Base-by-base conservation (phyloP, 2,888 invertebrate species). In the Troglohyphantes excavatus region DNA sequence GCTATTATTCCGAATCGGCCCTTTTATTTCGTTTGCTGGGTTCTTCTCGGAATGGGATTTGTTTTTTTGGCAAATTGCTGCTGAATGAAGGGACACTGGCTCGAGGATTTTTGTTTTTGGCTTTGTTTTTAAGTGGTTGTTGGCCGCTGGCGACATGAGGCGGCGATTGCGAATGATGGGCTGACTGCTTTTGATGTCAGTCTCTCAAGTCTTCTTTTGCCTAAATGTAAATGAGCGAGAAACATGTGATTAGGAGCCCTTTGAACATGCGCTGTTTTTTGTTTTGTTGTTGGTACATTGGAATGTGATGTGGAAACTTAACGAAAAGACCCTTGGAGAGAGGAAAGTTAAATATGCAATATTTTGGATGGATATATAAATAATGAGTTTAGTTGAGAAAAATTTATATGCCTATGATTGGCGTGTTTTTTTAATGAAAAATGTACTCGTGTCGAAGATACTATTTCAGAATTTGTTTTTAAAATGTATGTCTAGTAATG, bases 161-260 rank as follows among this genome's bases (percentile, higher is more conserved):
- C n/a, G 33, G 43, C 17, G 29, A 43, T 23, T 21, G 61, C 63
- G 27, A 63, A 5, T 73, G 75, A 75, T 63, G 75, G 29, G 65
- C 43, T 43, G 84, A 75, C 63, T 84, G 84, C 84, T 84, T 84
- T 84, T 84, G 75, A 46, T 65, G 75, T 75, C 83, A 26, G 75
- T 75, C 75, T 67, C 65, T 13, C 26, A 13, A 29, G 27, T 26
- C 13, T 75, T 61, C 27, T n/a, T 43, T 26, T 67, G 75, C 63
- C 39, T 39, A 73, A 84, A 75, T 75, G 75, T 29, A 73, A 84
- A 84, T 84, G 67, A 84, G 84, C 46, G 83, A 29, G 84, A 19
- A 84, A 73, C 75, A 75, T 84, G 84, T 84, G 75, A 84, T 84
- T 84, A 84, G 73, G 29, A 65, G 43, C 67, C 9, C 75, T 84